phyloP scores from a whole-genome alignment of 2,888 invertebrate genomes.

The Anodontia alba region DNA sequence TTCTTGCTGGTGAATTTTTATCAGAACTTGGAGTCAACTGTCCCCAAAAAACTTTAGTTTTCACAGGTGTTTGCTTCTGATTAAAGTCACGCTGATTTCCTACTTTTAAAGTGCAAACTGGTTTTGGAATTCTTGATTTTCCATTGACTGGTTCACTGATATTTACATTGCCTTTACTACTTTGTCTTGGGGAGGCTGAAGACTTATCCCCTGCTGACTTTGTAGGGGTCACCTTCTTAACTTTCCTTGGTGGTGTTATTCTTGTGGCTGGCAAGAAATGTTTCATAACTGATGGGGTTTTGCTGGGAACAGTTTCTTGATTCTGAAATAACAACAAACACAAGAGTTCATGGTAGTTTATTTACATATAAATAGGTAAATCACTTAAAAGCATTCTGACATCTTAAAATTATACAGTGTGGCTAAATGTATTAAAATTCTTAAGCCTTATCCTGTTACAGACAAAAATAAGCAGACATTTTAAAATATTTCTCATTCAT shows the following conservation, averaged over 20 bases:
- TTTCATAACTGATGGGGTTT: conserved; percentile 13
- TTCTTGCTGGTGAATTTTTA: neutral
- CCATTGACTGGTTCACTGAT: neutral
- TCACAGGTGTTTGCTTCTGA: conserved; percentile 1
- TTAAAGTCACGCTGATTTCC: neutral
- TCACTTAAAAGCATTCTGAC: too few species aligned
- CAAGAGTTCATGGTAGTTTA: neutral
- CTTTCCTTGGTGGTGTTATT: conserved; percentile 34
- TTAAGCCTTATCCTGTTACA: too few species aligned
- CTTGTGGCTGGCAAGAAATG: conserved; percentile 16
- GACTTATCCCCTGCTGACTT: neutral
- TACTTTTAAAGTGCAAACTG: neutral
- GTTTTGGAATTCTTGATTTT: conserved; percentile 3
- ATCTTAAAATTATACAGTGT: too few species aligned
- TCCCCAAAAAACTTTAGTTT: neutral
- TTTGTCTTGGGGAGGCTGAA: neutral
- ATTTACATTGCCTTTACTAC: neutral
- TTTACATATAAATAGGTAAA: conserved; percentile 12
- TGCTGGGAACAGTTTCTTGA: conserved; percentile 44
- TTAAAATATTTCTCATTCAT: too few species aligned
- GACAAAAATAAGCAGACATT: too few species aligned
- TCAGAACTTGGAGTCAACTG: neutral
- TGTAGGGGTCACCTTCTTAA: conserved; percentile 14
- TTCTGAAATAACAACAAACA: conserved; percentile 43
- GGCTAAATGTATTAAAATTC: too few species aligned